A percentile compares a stretch with the other conserved stretches of the same genome.
Evolutionary conservation across 2,797 vertebrate species (phyloP).

Genomic region (Alfaro cultratus): DNA sequence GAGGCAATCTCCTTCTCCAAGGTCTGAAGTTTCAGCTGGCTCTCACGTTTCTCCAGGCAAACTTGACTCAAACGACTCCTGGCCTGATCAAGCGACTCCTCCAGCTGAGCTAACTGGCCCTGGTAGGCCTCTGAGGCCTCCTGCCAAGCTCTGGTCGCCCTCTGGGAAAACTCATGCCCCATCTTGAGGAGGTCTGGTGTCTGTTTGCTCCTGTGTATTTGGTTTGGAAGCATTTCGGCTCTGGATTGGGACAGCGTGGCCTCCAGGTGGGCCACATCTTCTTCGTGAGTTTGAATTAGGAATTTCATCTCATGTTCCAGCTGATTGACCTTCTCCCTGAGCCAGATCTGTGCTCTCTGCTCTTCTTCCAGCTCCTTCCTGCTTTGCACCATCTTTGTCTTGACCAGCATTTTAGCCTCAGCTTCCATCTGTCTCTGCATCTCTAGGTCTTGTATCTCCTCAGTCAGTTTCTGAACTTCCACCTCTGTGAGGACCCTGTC

Average conservation of each 20-base stretch:
- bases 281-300: conserved; percentile 81
- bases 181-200: conserved; percentile 77
- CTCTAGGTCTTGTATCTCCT: conserved; percentile 81
- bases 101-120: conserved; percentile 81
- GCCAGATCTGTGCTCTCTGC: conserved; percentile 84
- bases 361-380: conserved; percentile 87
- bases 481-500: conserved; percentile 83
- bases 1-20: conserved; percentile 84
- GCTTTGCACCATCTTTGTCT: conserved; percentile 71
- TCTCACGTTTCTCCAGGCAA: conserved; percentile 83
- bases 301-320: conserved; percentile 85
- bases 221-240: conserved; percentile 24
- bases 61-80: conserved; percentile 77
- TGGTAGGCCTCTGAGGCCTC: conserved; percentile 85
- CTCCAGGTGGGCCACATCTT: conserved; percentile 82
- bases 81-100: conserved; percentile 83
- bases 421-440: conserved; percentile 80
- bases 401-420: conserved; percentile 75
- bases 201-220: conserved; percentile 34
- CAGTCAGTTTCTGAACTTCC: conserved; percentile 79
- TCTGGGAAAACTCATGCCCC: conserved; percentile 82
- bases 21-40: conserved; percentile 78
- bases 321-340: conserved; percentile 81
- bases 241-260: conserved; percentile 43
- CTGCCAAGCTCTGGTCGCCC: conserved; percentile 85